phyloP scores from a whole-genome alignment of 2,888 invertebrate genomes.

The Brenthis hecate region DNA sequence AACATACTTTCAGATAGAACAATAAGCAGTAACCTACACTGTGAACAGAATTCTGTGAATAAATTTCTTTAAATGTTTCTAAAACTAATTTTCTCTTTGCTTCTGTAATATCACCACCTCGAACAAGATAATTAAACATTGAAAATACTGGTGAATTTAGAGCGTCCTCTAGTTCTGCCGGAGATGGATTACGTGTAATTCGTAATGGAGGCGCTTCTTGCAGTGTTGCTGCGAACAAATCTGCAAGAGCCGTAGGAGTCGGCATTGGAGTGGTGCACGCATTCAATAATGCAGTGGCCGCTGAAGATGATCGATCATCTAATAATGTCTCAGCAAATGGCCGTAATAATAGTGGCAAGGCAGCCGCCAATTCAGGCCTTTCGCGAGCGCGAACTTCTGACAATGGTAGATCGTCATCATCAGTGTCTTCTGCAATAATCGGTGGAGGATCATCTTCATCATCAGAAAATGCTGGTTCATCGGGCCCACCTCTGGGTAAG shows the following conservation, averaged over 20 bases:
- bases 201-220: constrained; percentile 79
- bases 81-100: constrained; percentile 90
- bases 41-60: constrained; percentile 84
- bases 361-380: constrained; percentile 81
- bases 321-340: constrained; percentile 74
- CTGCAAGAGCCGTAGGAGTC: constrained; percentile 68
- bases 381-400: constrained; percentile 88
- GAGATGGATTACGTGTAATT: constrained; percentile 75
- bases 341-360: constrained; percentile 68
- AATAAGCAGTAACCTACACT: constrained; percentile 92
- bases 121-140: constrained; percentile 91
- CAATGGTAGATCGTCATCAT: constrained; percentile 89
- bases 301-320: constrained; percentile 67
- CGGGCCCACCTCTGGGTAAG: constrained; percentile 73
- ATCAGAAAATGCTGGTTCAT: constrained; percentile 92
- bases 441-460: constrained; percentile 88
- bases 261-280: constrained; percentile 69
- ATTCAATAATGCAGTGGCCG: constrained; percentile 66
- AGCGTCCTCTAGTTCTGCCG: constrained; percentile 84
- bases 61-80: constrained; percentile 91
- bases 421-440: constrained; percentile 83
- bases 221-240: constrained; percentile 71
- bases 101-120: constrained; percentile 84
- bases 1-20: constrained; percentile 92
- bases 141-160: constrained; percentile 92